These are phyloP conservation scores for Cheilosia vulpina DNA, from an alignment of 2,888 invertebrate genomes.

Conservation along the genomic window DNA sequence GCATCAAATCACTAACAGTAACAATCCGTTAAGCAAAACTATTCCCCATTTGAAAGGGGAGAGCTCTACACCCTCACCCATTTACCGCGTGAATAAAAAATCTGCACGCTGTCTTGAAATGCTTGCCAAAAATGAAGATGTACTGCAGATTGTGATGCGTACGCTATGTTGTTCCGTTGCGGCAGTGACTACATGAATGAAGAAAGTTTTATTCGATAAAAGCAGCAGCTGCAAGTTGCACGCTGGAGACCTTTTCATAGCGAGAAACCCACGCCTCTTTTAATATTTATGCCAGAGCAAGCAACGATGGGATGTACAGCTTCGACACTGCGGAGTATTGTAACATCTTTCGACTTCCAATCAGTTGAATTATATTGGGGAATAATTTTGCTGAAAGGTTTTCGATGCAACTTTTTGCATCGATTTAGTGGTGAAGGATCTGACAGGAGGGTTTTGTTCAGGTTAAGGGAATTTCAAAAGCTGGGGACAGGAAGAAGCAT, in stretches of 20 bases:
- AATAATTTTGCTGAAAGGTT: conserved; percentile 47
- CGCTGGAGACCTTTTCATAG: conserved; percentile 21
- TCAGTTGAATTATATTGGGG: conserved; percentile 31
- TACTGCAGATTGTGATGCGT: conserved; percentile 57
- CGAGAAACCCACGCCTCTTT: conserved; percentile 26
- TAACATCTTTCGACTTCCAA: conserved; percentile 10
- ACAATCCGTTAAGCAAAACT: conserved; percentile 66
- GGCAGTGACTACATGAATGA: conserved; percentile 31
- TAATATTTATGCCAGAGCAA: conserved; percentile 47
- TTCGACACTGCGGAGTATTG: conserved; percentile 5
- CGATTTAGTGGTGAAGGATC: background rate
- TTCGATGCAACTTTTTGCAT: conserved; percentile 1
- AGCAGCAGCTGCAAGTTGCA: conserved; percentile 42
- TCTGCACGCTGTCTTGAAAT: conserved; percentile 29
- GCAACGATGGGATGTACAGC: background rate
- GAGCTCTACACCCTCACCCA: background rate
- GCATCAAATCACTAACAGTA: conserved; percentile 66
- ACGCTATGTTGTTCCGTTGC: conserved; percentile 25
- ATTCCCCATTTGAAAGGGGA: conserved; percentile 37
- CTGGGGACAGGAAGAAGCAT: too few relatives aligned
- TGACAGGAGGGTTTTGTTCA: background rate
- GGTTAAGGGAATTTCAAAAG: background rate
- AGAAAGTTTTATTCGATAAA: conserved; percentile 45
- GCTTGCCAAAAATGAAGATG: conserved; percentile 38
- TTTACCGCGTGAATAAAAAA: conserved; percentile 3